phyloP scores from a whole-genome alignment of 2,888 invertebrate genomes.

The Emmelina monodactyla region DNA sequence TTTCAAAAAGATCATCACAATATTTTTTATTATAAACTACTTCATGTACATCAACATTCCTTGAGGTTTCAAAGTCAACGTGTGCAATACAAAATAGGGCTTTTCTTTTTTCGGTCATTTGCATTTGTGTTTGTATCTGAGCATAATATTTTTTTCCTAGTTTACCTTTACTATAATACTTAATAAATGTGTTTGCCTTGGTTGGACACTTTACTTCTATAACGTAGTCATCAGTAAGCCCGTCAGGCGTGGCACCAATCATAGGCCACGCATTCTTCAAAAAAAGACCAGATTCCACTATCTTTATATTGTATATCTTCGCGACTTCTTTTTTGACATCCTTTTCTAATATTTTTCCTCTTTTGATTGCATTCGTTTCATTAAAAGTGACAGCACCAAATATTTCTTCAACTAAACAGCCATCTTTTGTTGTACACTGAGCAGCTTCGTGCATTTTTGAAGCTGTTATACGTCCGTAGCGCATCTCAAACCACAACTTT shows the following conservation, averaged over 20 bases:
- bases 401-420: constrained; percentile 11
- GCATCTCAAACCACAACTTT: constrained; percentile 14
- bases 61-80: constrained; percentile 10
- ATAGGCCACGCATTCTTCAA: constrained; percentile 7
- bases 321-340: constrained; percentile 5
- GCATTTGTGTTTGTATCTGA: too few species aligned
- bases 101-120: constrained; percentile 6
- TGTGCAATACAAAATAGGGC: constrained; percentile 16
- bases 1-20: constrained; percentile 5
- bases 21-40: constrained; percentile 11
- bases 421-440: constrained; percentile 9
- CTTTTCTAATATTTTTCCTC: constrained; percentile 9
- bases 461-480: constrained; percentile 14
- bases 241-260: constrained; percentile 13
- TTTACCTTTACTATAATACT: not conserved
- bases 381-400: constrained; percentile 9
- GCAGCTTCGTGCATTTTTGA: constrained; percentile 13
- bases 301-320: constrained; percentile 4
- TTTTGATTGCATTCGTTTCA: constrained; percentile 11
- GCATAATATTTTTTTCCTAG: not conserved
- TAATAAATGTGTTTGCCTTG: not conserved
- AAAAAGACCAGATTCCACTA: constrained; percentile 9
- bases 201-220: constrained; percentile 13
- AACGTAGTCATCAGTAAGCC: constrained; percentile 5
- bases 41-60: constrained; percentile 9